Evolutionary conservation across 1,140 invertebrate genomes (phyloP), one percentile per base, ranked within the genome.

Genomic region (Nilaparvata lugens): DNA sequence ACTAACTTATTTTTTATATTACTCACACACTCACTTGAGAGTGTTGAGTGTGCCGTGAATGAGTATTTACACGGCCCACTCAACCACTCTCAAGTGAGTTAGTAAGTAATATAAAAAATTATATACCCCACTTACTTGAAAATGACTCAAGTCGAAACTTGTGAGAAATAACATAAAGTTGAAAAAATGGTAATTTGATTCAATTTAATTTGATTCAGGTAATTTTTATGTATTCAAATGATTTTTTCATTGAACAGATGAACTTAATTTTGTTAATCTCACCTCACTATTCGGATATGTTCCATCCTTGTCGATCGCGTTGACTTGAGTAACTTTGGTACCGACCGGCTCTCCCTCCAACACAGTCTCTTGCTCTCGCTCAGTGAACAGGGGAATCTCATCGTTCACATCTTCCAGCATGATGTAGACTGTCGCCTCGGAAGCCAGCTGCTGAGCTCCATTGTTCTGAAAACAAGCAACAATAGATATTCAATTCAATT

Each of bases 371-470:
- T 95, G 91, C 75, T 96, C 91, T 68, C 91, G 79, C 78, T 95
- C 91, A 61, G 91, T 94, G 75, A 96, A 97, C 61, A 95, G 77
- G 6, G 93, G 93, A 72, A 97, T 96, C 76, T 97, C 93, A 75
- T 97, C 94, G 75, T 97, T 97, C 48, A 96, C 93, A 75, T 97
- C 94, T 76, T 95, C 90, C 48, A 97, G 76, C 79, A 92, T 87
- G 69, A 97, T 94, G 76, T 87, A 89, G 59, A 95, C 91, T 35
- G 92, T 95, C 4, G 92, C 89, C 79, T 96, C 93, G 28, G 91
- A 93, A 43, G 93, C 93, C 65, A 96, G 79, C 78, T 96, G 93
- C 72, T 95, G 93, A 48, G 91, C 90, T 60, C 93, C 93, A 76
- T 96, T 95, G 76, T 97, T 96, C 92, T 95, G 68, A 24, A 72